phyloP scores from a whole-genome alignment of 2,888 invertebrate species.

The Xanthia togata region DNA sequence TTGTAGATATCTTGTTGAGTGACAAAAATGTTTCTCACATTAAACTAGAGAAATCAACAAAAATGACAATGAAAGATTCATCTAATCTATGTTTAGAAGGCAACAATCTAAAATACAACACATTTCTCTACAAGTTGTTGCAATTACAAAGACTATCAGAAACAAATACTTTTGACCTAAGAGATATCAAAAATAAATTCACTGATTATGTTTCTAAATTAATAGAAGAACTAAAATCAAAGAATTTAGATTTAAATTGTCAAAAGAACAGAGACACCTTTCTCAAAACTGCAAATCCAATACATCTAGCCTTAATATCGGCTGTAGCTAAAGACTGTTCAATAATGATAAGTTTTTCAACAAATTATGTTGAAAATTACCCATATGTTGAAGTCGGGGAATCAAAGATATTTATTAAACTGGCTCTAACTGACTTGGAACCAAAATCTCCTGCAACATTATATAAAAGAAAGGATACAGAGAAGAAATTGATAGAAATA shows the following conservation, averaged over 20 bases:
- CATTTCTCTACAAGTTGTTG: conserved; percentile 77
- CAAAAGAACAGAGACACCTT: conserved; percentile 70
- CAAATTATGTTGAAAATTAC: conserved; percentile 66
- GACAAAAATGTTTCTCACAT: conserved; percentile 41
- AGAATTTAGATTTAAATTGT: conserved; percentile 71
- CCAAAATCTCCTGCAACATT: conserved; percentile 90
- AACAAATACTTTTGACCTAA: conserved; percentile 51
- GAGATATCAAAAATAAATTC: conserved; percentile 54
- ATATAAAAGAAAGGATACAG: conserved; percentile 78
- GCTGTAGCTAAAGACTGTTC: conserved; percentile 93
- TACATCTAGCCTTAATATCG: conserved; percentile 88
- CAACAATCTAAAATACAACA: conserved; percentile 59
- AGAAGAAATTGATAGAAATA: conserved; percentile 75
- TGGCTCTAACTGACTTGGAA: conserved; percentile 92
- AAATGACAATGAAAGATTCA: conserved; percentile 4
- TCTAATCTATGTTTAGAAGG: conserved; percentile 68
- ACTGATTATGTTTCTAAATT: conserved; percentile 76
- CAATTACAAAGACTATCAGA: conserved; percentile 79
- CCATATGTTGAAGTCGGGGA: conserved; percentile 77
- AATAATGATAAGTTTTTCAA: conserved; percentile 91
- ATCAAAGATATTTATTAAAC: conserved; percentile 85
- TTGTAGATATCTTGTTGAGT: conserved; percentile 77
- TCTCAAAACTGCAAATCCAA: conserved; percentile 64
- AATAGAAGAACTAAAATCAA: conserved; percentile 68
- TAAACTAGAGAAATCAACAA: conserved; percentile 53